These are phyloP conservation scores for Cairina moschata DNA, from an alignment of 2,113 vertebrate species.

Conservation along the genomic window DNA sequence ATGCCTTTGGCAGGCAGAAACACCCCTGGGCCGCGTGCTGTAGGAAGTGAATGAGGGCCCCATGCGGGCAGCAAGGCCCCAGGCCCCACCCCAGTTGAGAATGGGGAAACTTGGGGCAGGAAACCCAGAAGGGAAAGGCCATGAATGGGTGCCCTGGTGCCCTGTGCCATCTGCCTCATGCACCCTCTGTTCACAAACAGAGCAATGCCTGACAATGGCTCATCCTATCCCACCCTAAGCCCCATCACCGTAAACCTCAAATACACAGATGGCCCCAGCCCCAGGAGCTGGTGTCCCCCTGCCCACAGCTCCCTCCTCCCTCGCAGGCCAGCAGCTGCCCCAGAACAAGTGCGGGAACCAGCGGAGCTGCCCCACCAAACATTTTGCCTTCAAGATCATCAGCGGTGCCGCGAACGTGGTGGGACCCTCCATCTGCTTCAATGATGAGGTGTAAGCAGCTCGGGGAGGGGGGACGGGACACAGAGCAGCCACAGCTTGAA, in stretches of 20 bases:
- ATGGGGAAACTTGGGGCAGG: neutral
- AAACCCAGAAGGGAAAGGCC: neutral
- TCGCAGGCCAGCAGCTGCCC: neutral
- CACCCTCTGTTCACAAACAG: neutral
- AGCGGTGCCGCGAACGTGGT: slow-evolving; percentile 86
- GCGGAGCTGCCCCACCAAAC: slow-evolving; percentile 68
- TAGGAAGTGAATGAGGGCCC: neutral
- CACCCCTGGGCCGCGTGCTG: neutral
- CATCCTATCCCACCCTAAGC: neutral
- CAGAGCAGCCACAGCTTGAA: accelerated
- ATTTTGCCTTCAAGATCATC: slow-evolving; percentile 80
- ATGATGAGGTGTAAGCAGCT: slow-evolving; percentile 78
- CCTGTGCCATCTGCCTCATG: accelerated
- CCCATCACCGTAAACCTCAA: neutral
- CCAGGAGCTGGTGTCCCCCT: neutral
- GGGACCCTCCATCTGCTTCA: slow-evolving; percentile 88
- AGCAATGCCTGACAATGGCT: neutral
- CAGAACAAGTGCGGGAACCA: slow-evolving; percentile 74
- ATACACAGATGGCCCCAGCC: neutral
- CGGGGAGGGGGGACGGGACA: accelerated
- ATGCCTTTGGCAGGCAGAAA: neutral
- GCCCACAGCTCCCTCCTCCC: neutral
- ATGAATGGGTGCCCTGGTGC: accelerated
- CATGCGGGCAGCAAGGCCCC: accelerated
- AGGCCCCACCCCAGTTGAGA: neutral